Evolutionary conservation across 2,888 invertebrate genomes (phyloP), one percentile per base, ranked within the genome.

Genomic region (Caenorhabditis sp.): DNA sequence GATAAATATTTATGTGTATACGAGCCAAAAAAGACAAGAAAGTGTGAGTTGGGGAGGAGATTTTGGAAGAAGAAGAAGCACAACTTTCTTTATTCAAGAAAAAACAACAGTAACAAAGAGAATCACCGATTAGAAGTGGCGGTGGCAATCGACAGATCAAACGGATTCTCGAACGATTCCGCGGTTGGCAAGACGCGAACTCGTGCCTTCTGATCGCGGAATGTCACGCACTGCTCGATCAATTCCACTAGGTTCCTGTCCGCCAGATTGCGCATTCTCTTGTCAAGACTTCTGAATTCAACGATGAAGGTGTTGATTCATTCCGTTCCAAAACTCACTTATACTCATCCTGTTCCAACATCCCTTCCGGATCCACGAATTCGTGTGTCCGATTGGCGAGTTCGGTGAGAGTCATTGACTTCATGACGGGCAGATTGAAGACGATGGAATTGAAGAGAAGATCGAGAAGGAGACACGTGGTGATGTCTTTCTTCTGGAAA

Each of bases 361-460:
- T 67, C 11, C 74, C 64, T n/a, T 89, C 89, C 6, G 86, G 78
- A 50, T 87, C 80, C 20, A 84, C 83, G 50, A 91, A 70, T 55
- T 91, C 91, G 9, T 85, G 79, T 20, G 86, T 85, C 44, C 91
- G 65, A 40, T 82, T 85, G 9, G 84, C 79, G 56, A 90, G 40
- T 37, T 91, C 91, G 9, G 90, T 86, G 20, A 91, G 77, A 11
- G 90, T 90, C 90, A 91, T 91, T 0, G 88, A 89, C 68, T 91
- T 91, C 91, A 91, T 89, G 8, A 91, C 90, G 11, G 90, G 89
- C 56, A 91, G 79, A 69, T 88, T 88, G 83, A 88, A 90, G 8
- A 89, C 90, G 74, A 90, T 90, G 28, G 91, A 84, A 40, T 91
- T 83, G 81, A 91, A 91, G n/a, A 91, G 84, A 15, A 91, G 79